phyloP scores from a whole-genome alignment of 1,140 invertebrate genomes.

The Oryctes rhinoceros region DNA sequence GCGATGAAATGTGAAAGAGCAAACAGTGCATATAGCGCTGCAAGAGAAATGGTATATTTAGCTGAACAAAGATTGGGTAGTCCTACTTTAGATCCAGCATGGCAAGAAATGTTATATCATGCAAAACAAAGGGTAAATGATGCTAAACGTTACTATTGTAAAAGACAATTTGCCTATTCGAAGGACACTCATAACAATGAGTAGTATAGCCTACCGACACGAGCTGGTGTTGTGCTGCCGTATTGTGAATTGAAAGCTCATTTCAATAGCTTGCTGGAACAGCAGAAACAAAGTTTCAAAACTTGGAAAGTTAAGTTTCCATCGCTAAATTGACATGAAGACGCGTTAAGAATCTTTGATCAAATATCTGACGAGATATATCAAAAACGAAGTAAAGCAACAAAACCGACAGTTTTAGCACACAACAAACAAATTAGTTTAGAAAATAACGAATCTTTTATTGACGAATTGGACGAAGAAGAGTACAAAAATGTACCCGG shows the following conservation, averaged over 20 bases:
- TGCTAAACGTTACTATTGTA: conserved; percentile 70
- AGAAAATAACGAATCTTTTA: conserved; percentile 54
- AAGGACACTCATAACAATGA: conserved; percentile 69
- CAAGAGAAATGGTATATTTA: conserved; percentile 84
- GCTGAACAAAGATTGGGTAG: conserved; percentile 78
- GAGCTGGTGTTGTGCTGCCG: conserved; percentile 71
- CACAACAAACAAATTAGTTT: conserved; percentile 51
- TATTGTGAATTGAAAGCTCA: conserved; percentile 94
- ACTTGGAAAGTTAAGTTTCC: conserved; percentile 79
- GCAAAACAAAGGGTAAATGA: conserved; percentile 76
- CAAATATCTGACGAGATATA: conserved; percentile 95
- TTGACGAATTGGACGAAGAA: conserved; percentile 56
- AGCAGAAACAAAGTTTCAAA: conserved; percentile 85
- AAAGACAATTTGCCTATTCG: conserved; percentile 67
- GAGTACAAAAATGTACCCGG: conserved; percentile 62
- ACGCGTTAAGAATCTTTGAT: conserved; percentile 85
- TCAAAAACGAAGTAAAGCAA: conserved; percentile 52
- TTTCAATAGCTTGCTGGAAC: conserved; percentile 86
- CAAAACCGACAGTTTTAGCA: background rate
- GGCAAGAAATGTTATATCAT: conserved; percentile 95
- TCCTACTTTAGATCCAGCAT: conserved; percentile 75
- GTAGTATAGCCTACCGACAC: conserved; percentile 66
- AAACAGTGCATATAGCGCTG: conserved; percentile 81
- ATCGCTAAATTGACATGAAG: conserved; percentile 84
- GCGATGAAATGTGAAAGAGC: conserved; percentile 79